phyloP scores from a whole-genome alignment of 2,113 vertebrate genomes.

The Brevimyrus niger region DNA sequence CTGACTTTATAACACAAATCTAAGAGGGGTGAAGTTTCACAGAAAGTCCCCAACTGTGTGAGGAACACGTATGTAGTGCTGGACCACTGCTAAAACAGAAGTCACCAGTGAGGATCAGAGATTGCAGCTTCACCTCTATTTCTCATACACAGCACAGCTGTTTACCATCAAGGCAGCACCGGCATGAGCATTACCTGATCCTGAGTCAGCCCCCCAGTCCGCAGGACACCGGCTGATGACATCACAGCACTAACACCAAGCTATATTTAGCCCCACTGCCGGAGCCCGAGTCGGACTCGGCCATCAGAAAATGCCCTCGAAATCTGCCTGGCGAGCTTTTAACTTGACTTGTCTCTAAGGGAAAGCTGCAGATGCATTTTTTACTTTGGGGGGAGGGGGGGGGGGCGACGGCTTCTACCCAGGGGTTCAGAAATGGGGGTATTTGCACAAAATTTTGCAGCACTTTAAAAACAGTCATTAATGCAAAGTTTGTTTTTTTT shows the following conservation, averaged over 20 bases:
- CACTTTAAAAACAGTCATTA: background rate
- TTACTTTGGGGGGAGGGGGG: no score
- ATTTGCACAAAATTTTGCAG: background rate
- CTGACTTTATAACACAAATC: background rate
- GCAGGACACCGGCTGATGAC: conserved; percentile 42
- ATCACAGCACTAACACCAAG: conserved; percentile 55
- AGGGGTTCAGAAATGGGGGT: no score
- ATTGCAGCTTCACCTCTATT: background rate
- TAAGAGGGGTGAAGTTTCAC: background rate
- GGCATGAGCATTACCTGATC: background rate
- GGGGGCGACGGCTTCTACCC: background rate
- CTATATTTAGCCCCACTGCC: conserved; percentile 64
- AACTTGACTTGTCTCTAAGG: conserved; percentile 38
- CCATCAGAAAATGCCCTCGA: conserved; percentile 22
- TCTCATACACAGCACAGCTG: background rate
- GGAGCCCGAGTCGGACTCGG: conserved; percentile 25
- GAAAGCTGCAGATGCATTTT: no score
- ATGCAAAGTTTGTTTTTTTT: background rate
- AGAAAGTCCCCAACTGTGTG: background rate
- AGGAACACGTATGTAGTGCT: background rate
- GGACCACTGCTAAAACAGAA: background rate
- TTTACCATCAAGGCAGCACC: conserved; percentile 1
- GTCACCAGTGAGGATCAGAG: background rate
- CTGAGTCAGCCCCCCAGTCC: background rate
- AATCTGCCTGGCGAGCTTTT: background rate